Conservation (phyloP, 1,140 invertebrate species). For the Ruditapes philippinarum region DNA sequence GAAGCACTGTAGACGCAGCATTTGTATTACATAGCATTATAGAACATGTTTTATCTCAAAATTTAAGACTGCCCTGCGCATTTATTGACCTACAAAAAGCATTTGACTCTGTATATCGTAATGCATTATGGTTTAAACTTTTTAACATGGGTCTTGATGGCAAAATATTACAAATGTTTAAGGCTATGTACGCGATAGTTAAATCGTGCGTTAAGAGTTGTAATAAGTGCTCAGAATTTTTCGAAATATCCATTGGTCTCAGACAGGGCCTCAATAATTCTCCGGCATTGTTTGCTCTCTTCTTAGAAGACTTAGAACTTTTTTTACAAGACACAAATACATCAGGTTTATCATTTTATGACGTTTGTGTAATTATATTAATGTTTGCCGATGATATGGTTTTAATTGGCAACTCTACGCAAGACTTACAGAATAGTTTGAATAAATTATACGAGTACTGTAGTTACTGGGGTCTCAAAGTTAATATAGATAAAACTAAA, state of each 20-base stretch:
- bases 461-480: not conserved
- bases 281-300: not conserved
- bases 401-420: not conserved
- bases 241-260: not conserved
- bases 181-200: not conserved
- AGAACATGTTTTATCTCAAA: not conserved
- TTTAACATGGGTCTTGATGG: not conserved
- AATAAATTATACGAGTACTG: constrained; percentile 18
- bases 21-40: not conserved
- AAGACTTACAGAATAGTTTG: constrained; percentile 30
- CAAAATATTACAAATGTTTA: not conserved
- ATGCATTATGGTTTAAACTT: constrained; percentile 30
- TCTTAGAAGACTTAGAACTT: constrained; percentile 7
- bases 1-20: not conserved
- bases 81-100: constrained; percentile 20
- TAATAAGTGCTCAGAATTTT: constrained; percentile 22
- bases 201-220: constrained; percentile 7
- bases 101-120: constrained; percentile 9
- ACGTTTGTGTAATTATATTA: constrained; percentile 6
- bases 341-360: not conserved
- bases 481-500: constrained; percentile 38
- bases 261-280: not conserved
- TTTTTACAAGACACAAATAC: not conserved
- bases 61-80: not conserved
- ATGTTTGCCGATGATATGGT: constrained; percentile 42